Conservation (phyloP, 2,113 vertebrate genomes). For the Campylomormyrus tamandua region DNA sequence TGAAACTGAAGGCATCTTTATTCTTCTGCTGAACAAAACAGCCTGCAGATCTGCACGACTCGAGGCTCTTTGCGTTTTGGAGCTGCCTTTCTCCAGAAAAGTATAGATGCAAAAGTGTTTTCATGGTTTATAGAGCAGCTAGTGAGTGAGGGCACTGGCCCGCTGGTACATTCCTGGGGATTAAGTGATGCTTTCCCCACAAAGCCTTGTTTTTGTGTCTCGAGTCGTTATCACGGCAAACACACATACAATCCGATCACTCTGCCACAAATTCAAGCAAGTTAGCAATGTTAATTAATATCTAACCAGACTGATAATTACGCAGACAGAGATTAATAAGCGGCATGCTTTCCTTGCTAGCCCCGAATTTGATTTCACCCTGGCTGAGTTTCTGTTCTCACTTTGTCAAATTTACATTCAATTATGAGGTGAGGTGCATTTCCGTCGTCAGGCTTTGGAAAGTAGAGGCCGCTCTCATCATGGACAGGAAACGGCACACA, state of each 20-base stretch:
- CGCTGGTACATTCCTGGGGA: not conserved
- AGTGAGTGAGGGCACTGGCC: not conserved
- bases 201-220: not conserved
- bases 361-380: constrained; percentile 22
- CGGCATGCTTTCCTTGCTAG: constrained; percentile 20
- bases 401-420: constrained; percentile 33
- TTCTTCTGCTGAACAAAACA: not conserved
- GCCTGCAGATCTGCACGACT: too few species aligned
- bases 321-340: constrained; percentile 28
- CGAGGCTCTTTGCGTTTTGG: not conserved
- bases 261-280: constrained; percentile 17
- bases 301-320: constrained; percentile 25
- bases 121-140: not conserved
- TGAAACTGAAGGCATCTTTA: not conserved
- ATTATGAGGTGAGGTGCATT: constrained; percentile 29
- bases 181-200: not conserved
- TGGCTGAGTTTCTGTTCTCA: constrained; percentile 18
- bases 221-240: not conserved
- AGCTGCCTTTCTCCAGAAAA: not conserved
- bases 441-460: constrained; percentile 16
- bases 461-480: constrained; percentile 7
- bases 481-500: constrained; percentile 24
- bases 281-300: constrained; percentile 31
- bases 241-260: not conserved
- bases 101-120: not conserved